Base-by-base conservation (phyloP, 2,888 invertebrate species). In the Nesidiocoris tenuis region DNA sequence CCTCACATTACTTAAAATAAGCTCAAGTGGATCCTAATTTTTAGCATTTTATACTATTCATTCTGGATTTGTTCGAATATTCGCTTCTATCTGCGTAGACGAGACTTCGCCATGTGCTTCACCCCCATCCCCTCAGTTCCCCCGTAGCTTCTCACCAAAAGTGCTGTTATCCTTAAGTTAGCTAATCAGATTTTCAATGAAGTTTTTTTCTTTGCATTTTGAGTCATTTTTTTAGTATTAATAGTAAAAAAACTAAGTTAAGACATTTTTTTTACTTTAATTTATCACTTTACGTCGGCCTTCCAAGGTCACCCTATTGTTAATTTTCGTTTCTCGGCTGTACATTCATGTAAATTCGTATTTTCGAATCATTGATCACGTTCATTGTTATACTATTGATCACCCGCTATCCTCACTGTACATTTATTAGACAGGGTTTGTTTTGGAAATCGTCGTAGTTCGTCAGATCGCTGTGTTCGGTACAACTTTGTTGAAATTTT, bases 171-270 rank as follows among this genome's bases (percentile, higher is more conserved):
- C 17, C 55, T 67, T 54, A 70, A 25, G 56, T 25, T 59, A 59
- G 17, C 57, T 24, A 7, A 39, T 39, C 39, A 39, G 39, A 39
- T 7, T 39, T 39, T 39, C 12, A n/a, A 63, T 3, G 54, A 63
- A 55, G 39, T 63, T 18, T 16, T 9, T 12, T 12, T 59, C 21
- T 12, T 7, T 64, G 76, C 77, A 77, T 77, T 77, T 77, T 76
- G 56, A 77, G 77, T 77, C 77, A 77, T 67, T 72, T 74, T 74
- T 19, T 39, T 77, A 76, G 76, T 77, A 77, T 76, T 76, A 77
- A 63, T 77, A 67, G 63, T 75, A 25, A 21, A 25, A n/a, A 63
- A 59, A 24, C 57, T 68, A 63, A 67, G 66, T 76, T 77, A 74
- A 76, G 76, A 74, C 74, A 72, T 76, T 77, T 76, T n/a, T 76